Evolutionary conservation across 2,797 vertebrate genomes (phyloP), one percentile per base, ranked within the genome.

Genomic region (Rhinogobio ventralis): DNA sequence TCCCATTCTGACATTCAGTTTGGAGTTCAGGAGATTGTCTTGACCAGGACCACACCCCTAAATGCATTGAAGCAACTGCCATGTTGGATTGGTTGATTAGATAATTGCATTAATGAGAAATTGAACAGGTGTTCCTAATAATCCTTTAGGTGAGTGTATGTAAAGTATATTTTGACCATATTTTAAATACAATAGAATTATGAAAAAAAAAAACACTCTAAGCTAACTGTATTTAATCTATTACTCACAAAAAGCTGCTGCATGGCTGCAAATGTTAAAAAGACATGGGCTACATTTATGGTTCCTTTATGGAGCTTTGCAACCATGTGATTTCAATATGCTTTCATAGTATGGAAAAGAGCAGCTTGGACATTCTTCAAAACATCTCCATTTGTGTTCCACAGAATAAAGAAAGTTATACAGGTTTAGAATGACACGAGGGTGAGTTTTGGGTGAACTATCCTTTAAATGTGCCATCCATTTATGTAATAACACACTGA

Each of bases 401-500:
- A 57, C 51, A 75, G 73, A 36, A 57, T 7, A 55, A 55, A 75
- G 20, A n/a, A n/a, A 75, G 51, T 57, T 20, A 8, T 13, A 55
- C 11, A 46, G 14, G 69, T 28, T 72, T 49, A 25, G 7, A 57
- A 36, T 33, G 11, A 8, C 20, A 36, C n/a, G 30, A 75, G 51
- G 30, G 30, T 39, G 73, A 55, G 51, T n/a, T 69, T 75, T n/a
- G 20, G 30, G 51, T 57, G 7, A 76, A 17, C 51, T 57, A 7
- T 57, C 51, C 73, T 76, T 76, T 76, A 57, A 76, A 76, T 57
- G 33, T 0, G 19, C 5, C 20, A 49, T 62, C 17, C n/a, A 51
- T 82, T 51, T 53, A 42, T 67, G 17, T 67, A 45, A 62, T 10
- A 75, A 64, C 60, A 36, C 7, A 39, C 46, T 76, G 60, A 83